Base-by-base conservation (phyloP, 2,113 vertebrate genomes). In the Nesoenas mayeri region DNA sequence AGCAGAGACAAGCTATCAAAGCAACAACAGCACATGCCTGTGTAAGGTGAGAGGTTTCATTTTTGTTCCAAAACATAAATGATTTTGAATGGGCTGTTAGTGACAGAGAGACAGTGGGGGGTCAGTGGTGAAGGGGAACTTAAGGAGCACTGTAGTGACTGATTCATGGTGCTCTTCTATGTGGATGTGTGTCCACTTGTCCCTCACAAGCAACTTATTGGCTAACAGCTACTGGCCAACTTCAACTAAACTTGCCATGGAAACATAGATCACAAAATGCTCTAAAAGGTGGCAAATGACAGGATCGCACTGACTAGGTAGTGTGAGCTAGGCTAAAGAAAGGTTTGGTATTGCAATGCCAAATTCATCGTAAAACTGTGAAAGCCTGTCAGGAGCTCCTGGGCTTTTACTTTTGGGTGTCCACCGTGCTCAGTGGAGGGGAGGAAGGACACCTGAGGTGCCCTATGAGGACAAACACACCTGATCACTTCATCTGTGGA, bases 151-250 rank as follows among this genome's bases (percentile, higher is more conserved):
- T 26, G 20, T 65, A 65, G 29, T 22, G 6, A 54, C 15, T 47
- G 53, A 4, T 28, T 89, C 57, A 15, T 22, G 9, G 47, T 77
- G 67, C 40, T 79, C 42, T 58, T n/a, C 50, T 54, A 24, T 34
- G 32, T 22, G 32, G 29, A 47, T 31, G 10, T 0, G 0, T 47
- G 71, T 6, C 60, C n/a, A 4, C 6, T 1, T 51, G 40, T 25
- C 51, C 36, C 40, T 77, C 53, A 31, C 48, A 9, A 57, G 71
- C 42, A 36, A 22, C 28, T 56, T 61, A 38, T 34, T 28, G 51
- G 66, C 66, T 64, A 69, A 64, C 19, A 31, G 17, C 11, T 65
- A 9, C 24, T 36, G 62, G 32, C 28, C 53, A 28, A 21, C 32
- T 72, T 89, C 54, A 29, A 5, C 42, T 62, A 64, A 73, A 53